Evolutionary conservation across 2,113 vertebrate genomes (phyloP).

Genomic region (Cavia porcellus): DNA sequence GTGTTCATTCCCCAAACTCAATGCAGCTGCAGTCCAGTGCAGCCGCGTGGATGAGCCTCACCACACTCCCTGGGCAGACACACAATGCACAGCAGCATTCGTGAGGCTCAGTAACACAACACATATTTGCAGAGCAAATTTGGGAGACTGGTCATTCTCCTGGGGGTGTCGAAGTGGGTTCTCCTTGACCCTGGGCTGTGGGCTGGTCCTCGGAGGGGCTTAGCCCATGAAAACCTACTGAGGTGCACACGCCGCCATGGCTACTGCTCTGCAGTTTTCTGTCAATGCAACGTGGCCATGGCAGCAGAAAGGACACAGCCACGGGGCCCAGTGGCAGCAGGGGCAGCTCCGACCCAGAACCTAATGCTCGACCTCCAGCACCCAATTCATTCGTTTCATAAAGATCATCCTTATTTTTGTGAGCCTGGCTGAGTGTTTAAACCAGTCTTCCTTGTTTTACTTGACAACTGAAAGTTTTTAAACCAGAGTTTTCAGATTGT

Average conservation of each 20-base stretch:
- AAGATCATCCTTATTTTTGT: accelerated
- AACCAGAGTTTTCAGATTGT: neutral
- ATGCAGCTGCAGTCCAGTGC: neutral
- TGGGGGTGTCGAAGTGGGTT: neutral
- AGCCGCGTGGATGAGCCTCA: neutral
- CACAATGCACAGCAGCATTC: neutral
- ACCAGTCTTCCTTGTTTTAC: neutral
- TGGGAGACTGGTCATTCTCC: too few species aligned
- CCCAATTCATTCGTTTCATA: neutral
- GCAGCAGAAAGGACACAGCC: accelerated
- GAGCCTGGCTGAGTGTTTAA: neutral
- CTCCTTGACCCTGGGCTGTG: neutral
- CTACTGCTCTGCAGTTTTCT: neutral
- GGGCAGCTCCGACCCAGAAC: neutral
- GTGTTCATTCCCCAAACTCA: neutral
- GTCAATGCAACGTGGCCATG: neutral
- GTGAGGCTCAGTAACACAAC: neutral
- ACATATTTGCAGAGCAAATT: neutral
- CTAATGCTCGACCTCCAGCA: accelerated
- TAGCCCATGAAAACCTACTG: accelerated
- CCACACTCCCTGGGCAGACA: neutral
- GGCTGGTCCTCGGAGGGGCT: neutral
- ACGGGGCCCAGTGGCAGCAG: too few species aligned
- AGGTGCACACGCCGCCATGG: neutral
- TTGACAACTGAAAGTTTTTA: neutral